A percentile compares a stretch with the other conserved stretches of the same genome.
phyloP scores from a whole-genome alignment of 2,888 invertebrate genomes.

The Corythucha ciliata region DNA sequence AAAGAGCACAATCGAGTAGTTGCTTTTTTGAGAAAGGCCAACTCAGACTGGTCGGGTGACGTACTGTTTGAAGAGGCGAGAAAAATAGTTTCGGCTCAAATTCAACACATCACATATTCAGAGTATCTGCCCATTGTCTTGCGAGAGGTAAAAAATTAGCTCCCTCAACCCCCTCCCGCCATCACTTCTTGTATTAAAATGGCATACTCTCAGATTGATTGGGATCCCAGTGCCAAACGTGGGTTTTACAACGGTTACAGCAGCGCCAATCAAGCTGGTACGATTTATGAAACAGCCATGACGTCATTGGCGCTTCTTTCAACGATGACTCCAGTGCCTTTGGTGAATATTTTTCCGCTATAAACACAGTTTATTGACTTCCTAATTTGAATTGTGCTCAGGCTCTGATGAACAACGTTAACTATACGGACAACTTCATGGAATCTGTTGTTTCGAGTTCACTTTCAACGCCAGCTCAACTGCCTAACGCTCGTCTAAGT shows the following conservation, averaged over 20 bases:
- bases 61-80: slow-evolving; percentile 65
- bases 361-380: slow-evolving; percentile 2
- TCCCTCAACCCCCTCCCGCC: neutral
- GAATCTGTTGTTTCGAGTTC: too few species aligned
- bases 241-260: slow-evolving; percentile 74
- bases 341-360: slow-evolving; percentile 45
- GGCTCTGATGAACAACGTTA: too few species aligned
- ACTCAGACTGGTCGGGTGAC: slow-evolving; percentile 71
- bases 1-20: slow-evolving; percentile 74
- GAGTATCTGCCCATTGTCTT: slow-evolving; percentile 71
- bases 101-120: slow-evolving; percentile 75
- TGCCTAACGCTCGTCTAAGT: too few species aligned
- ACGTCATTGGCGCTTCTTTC: slow-evolving; percentile 63
- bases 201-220: slow-evolving; percentile 22
- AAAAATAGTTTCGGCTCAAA: slow-evolving; percentile 63
- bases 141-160: slow-evolving; percentile 52
- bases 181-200: neutral
- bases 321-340: slow-evolving; percentile 61
- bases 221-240: too few species aligned
- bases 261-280: slow-evolving; percentile 66
- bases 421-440: too few species aligned
- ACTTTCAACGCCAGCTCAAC: neutral
- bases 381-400: neutral
- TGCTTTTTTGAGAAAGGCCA: slow-evolving; percentile 55
- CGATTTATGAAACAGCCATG: slow-evolving; percentile 67